Base-by-base conservation (phyloP, 2,113 vertebrate genomes). In the Vireo altiloquus region DNA sequence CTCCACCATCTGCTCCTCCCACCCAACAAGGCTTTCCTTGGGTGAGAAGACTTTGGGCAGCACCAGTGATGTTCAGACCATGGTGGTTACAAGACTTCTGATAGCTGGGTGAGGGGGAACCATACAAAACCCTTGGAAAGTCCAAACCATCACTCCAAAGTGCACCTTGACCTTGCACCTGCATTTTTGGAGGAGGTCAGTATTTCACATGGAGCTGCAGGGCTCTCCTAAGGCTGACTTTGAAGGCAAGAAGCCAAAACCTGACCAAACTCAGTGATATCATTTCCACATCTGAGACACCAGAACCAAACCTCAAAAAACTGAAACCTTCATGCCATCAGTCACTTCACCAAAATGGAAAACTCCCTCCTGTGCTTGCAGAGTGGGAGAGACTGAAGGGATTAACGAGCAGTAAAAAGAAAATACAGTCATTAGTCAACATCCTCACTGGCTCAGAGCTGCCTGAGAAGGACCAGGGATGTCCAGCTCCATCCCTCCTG, bases 351-450 rank as follows among this genome's bases (percentile, higher is more conserved):
- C 74, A 61, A 42, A 20, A 23, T 1, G 15, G 40, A 21, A 10
- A 24, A 28, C 3, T 17, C 37, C 37, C 47, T 78, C 56, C 70
- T 54, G 47, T 7, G 5, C 9, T 9, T 49, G 31, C 60, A 88
- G 22, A 39, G 6, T 13, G 35, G 21, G 47, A 72, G 11, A 27
- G 69, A 33, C 16, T 15, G 10, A 64, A 77, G 18, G 69, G 27
- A 49, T 30, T 11, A 11, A 46, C 0, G 6, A 75, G 4, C 1
- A 17, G 37, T 0, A 6, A 16, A 9, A 42, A 30, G 4, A 2
- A 31, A 20, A 5, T 1, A 10, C 22, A 6, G 7, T 12, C 6
- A 39, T 6, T 7, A 21, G 5, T 21, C 10, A 6, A 5, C 28
- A 64, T 28, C 33, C 42, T 80, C n/a, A 17, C 6, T 9, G n/a